Evolutionary conservation across 2,888 invertebrate genomes (phyloP).

Genomic region (Ecdyonurus torrentis): DNA sequence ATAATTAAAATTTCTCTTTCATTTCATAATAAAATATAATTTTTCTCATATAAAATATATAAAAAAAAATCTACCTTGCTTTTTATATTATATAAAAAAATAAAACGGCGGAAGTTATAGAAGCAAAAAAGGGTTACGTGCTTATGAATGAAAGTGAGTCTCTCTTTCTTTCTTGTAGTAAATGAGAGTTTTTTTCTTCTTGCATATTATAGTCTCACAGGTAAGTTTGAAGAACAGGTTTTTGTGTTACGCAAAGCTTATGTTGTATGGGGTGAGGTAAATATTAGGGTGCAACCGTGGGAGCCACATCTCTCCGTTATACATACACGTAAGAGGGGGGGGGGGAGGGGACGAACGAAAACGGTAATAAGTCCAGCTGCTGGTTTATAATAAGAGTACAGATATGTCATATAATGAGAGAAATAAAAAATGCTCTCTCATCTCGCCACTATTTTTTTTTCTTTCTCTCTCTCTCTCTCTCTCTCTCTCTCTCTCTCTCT

Average conservation of each 20-base stretch:
- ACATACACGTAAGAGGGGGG: background rate
- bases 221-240: background rate
- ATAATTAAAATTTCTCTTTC: too few relatives aligned
- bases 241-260: background rate
- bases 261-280: background rate
- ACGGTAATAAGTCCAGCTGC: background rate
- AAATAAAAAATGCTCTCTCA: too few relatives aligned
- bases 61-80: too few relatives aligned
- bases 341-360: conserved; percentile 6
- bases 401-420: background rate
- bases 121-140: background rate
- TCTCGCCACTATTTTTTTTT: too few relatives aligned
- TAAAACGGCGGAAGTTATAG: too few relatives aligned
- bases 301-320: background rate
- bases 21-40: too few relatives aligned
- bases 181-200: background rate
- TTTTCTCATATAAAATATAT: too few relatives aligned
- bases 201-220: background rate
- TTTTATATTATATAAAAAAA: too few relatives aligned
- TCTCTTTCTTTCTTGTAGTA: conserved; percentile 14
- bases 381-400: background rate
- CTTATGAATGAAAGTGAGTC: background rate
- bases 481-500: too few relatives aligned
- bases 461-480: too few relatives aligned
- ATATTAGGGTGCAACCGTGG: background rate